These are phyloP conservation scores for Excalfactoria chinensis DNA, from an alignment of 2,113 vertebrate species.

Conservation along the genomic window DNA sequence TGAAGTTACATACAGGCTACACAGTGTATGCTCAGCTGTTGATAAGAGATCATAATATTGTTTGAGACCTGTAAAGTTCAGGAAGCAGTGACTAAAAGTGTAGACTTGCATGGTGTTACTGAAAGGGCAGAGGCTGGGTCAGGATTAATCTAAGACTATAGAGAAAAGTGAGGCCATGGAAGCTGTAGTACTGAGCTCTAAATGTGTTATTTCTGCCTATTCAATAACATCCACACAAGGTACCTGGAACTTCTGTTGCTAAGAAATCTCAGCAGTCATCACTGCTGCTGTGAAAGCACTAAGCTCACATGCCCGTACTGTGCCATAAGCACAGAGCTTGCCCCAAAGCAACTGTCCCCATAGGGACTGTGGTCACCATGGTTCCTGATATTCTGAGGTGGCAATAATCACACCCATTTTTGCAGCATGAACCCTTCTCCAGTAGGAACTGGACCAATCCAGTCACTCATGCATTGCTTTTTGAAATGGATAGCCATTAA, in stretches of 20 bases:
- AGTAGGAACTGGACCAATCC: not conserved
- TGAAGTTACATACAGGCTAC: not conserved
- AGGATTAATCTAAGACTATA: not conserved
- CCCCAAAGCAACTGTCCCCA: not conserved
- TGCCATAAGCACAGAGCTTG: not conserved
- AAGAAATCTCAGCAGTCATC: not conserved
- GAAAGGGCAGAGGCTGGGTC: not conserved
- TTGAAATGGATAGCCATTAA: not conserved
- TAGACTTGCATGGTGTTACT: not conserved
- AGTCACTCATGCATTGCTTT: not conserved
- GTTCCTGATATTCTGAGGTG: not conserved
- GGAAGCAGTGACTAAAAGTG: not conserved
- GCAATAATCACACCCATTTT: not conserved
- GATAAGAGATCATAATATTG: not conserved
- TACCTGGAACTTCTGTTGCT: not conserved
- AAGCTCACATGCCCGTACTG: not conserved
- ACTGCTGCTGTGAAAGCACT: not conserved
- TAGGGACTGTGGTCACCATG: rapidly evolving
- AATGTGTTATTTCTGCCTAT: not conserved
- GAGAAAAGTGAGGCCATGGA: rapidly evolving
- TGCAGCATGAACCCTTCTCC: not conserved
- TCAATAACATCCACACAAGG: not conserved
- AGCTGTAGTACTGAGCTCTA: not conserved
- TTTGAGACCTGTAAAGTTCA: not conserved
- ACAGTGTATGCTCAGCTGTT: not conserved